Conservation (phyloP, 2,888 invertebrate genomes). For the Pyralis farinalis region DNA sequence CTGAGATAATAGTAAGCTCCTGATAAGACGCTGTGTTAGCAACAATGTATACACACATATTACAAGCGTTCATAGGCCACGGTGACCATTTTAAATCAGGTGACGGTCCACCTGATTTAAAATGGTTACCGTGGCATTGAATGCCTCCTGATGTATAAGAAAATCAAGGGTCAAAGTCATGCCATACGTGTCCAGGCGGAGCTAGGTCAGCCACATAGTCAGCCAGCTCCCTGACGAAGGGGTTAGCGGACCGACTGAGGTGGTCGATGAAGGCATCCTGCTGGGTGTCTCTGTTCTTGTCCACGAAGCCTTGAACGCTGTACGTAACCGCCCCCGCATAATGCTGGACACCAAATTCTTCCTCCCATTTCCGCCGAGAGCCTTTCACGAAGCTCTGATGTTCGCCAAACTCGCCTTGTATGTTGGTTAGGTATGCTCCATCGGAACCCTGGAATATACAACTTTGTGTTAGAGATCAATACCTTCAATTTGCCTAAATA, state of each 20-base stretch:
- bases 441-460: slow-evolving; percentile 85
- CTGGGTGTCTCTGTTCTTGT: slow-evolving; percentile 95
- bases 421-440: slow-evolving; percentile 91
- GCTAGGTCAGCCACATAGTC: slow-evolving; percentile 76
- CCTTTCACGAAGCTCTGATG: slow-evolving; percentile 93
- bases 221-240: slow-evolving; percentile 89
- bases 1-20: no score
- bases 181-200: slow-evolving; percentile 83
- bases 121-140: no score
- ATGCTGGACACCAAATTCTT: slow-evolving; percentile 93
- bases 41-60: no score
- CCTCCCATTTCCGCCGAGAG: slow-evolving; percentile 93
- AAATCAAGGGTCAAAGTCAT: no score
- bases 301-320: slow-evolving; percentile 89
- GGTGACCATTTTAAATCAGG: no score
- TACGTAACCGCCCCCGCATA: slow-evolving; percentile 95
- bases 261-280: slow-evolving; percentile 96
- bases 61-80: no score
- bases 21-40: no score
- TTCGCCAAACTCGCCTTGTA: slow-evolving; percentile 92
- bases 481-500: no score
- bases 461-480: no score
- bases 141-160: no score
- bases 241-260: slow-evolving; percentile 90
- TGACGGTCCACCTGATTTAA: no score